Evolutionary conservation across 2,797 vertebrate species (phyloP).

Genomic region (Triplophysa bombifrons): DNA sequence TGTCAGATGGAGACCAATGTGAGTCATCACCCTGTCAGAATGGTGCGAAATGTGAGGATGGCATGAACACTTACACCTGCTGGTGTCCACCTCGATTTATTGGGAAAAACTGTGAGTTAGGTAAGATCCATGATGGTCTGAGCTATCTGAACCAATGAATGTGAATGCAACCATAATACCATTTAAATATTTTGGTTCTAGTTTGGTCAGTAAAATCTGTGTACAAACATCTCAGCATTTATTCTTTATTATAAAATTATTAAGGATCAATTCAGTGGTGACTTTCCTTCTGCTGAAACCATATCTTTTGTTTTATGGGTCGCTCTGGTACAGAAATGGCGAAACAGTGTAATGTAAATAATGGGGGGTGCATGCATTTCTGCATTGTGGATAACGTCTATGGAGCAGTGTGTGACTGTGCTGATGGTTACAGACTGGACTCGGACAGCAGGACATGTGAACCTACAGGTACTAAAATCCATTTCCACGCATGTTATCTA

Average conservation of each 20-base stretch:
- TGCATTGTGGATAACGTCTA: constrained; percentile 68
- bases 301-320: constrained; percentile 1
- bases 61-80: constrained; percentile 82
- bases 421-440: constrained; percentile 79
- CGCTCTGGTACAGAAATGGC: constrained; percentile 65
- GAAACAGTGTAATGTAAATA: constrained; percentile 76
- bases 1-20: constrained; percentile 91
- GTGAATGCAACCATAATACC: too few relatives aligned
- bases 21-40: constrained; percentile 86
- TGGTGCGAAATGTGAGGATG: constrained; percentile 81
- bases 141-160: too few relatives aligned
- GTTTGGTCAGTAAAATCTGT: neutral
- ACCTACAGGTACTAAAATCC: constrained; percentile 74
- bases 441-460: constrained; percentile 79
- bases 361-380: constrained; percentile 90
- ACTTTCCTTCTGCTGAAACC: neutral
- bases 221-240: neutral
- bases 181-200: too few relatives aligned
- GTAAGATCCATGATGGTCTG: constrained; percentile 67
- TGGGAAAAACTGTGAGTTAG: constrained; percentile 92
- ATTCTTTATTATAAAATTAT: neutral
- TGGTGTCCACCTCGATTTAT: constrained; percentile 83
- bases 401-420: constrained; percentile 81
- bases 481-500: neutral
- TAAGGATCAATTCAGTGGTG: neutral